Conservation (phyloP, 2,888 invertebrate genomes). For the Lasiommata megera region DNA sequence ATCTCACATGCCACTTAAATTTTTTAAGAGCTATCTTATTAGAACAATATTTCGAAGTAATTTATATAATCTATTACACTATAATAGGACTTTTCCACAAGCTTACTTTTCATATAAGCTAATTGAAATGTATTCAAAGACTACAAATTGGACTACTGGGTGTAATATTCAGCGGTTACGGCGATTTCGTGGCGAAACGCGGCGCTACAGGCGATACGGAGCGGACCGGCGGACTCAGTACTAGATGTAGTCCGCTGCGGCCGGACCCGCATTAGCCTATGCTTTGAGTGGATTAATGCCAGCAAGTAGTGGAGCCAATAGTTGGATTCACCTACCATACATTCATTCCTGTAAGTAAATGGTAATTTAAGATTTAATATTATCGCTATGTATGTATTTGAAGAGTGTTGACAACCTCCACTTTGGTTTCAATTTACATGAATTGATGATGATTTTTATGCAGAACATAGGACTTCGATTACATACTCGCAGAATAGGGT, state of each 20-base stretch:
- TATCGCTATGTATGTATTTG: no score
- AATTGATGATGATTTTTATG: no score
- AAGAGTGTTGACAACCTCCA: no score
- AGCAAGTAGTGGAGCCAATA: neutral
- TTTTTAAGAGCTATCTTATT: no score
- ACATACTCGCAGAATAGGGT: no score
- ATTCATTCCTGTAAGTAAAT: neutral
- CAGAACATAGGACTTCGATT: no score
- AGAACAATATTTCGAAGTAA: no score
- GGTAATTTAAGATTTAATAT: neutral
- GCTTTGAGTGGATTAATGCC: constrained; percentile 4
- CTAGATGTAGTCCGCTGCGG: neutral
- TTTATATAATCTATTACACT: no score
- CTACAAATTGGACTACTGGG: neutral
- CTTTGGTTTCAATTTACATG: no score
- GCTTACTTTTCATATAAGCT: no score
- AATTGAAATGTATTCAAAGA: neutral
- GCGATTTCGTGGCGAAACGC: neutral
- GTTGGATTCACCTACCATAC: neutral
- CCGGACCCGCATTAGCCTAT: neutral
- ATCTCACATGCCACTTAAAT: no score
- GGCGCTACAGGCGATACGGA: neutral
- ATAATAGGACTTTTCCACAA: no score
- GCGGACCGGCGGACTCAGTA: neutral
- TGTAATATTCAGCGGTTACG: neutral